Evolutionary conservation across 2,113 vertebrate genomes (phyloP), one percentile per base, ranked within the genome.

Genomic region (Ceuthmochares aereus): DNA sequence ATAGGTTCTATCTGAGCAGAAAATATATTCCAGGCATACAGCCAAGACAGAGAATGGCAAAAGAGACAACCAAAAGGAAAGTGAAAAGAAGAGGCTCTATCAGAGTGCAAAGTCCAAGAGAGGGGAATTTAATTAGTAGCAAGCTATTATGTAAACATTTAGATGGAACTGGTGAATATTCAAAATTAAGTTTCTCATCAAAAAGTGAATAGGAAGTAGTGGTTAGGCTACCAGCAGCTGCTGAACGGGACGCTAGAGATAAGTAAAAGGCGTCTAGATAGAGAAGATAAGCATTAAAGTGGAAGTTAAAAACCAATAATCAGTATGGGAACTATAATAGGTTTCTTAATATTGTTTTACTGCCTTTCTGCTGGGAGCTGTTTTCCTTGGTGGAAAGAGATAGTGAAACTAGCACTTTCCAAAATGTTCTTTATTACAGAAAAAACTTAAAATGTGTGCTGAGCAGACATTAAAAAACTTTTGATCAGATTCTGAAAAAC

Each of bases 271-370:
- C 51, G 86, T 85, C 67, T 67, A 95, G 93, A 95, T 87, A 87
- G 76, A 81, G 56, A 81, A 91, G 89, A 91, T 84, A 91, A 74
- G 23, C 63, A 77, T 91, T 93, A 93, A 91, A 96, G 62, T 52
- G 29, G 23, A 93, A 92, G 67, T 77, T 91, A 86, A 74, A 89
- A 90, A 94, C 25, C 51, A 90, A 77, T 91, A 96, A 90, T 26
- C 0, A 2, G 4, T 74, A 74, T 0, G 1, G 79, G 59, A 96
- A 40, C 23, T 59, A 56, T 90, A 88, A 91, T 40, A 52, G 23
- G 26, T 86, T 91, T 93, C 82, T 85, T 85, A 79, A 80, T 66
- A 78, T 23, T 58, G 77, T 94, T 95, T 89, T 78, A 51, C 45
- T 77, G 5, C 7, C 30, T 90, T 89, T 89, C 27, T 16, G 17